phyloP scores from a whole-genome alignment of 2,113 vertebrate genomes.

The Cochlearius cochlearius region DNA sequence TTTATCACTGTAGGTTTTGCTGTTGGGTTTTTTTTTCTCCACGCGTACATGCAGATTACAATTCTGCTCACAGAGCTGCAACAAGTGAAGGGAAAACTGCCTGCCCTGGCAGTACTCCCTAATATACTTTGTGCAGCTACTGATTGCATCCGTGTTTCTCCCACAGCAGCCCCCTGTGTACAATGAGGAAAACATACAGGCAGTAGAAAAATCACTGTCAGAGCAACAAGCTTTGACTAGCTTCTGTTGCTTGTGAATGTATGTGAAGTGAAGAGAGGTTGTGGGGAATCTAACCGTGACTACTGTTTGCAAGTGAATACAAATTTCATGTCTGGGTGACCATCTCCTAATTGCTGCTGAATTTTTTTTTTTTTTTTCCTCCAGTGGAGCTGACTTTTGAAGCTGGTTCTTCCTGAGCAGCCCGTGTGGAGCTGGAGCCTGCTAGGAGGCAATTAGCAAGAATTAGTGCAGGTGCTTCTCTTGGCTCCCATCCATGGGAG shows the following conservation, averaged over 20 bases:
- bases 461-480: slow-evolving; percentile 24
- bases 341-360: not conserved
- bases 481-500: not conserved
- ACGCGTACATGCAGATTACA: fast-evolving
- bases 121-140: not conserved
- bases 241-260: not conserved
- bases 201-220: not conserved
- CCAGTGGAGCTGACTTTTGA: not conserved
- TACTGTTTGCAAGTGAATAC: not conserved
- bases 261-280: not conserved
- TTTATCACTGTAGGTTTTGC: not conserved
- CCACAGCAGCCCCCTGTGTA: not conserved
- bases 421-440: not conserved
- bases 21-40: not conserved
- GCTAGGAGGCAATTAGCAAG: not conserved
- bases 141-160: not conserved
- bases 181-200: not conserved
- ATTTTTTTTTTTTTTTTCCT: too few species aligned
- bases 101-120: not conserved
- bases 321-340: not conserved
- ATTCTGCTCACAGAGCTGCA: slow-evolving; percentile 1
- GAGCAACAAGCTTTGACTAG: not conserved
- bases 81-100: not conserved
- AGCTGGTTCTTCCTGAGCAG: not conserved
- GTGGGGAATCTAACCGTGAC: not conserved